A percentile compares a stretch with the other conserved stretches of the same genome.
These are phyloP conservation scores for Harpagus bidentatus DNA, from an alignment of 2,113 vertebrate genomes.

Conservation along the genomic window DNA sequence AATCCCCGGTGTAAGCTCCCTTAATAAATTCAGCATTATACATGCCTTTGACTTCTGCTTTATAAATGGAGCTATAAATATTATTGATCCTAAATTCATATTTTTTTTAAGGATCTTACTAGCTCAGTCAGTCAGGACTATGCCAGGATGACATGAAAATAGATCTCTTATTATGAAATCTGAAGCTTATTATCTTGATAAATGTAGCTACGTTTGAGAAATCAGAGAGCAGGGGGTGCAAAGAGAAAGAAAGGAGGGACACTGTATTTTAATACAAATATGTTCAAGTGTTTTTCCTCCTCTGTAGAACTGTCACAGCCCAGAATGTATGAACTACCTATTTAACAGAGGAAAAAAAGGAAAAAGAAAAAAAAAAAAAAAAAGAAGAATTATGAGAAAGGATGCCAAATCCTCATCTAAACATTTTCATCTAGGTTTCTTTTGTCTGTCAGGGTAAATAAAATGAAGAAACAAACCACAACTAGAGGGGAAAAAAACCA, in stretches of 20 bases:
- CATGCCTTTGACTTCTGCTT: slow-evolving; percentile 18
- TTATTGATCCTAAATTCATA: slow-evolving; percentile 37
- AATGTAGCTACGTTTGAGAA: neutral
- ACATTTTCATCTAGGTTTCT: slow-evolving; percentile 5
- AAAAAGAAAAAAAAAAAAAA: neutral
- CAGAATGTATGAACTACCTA: neutral
- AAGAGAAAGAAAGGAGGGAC: neutral
- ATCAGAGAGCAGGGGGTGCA: neutral
- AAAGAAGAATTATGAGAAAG: neutral
- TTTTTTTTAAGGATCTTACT: slow-evolving; percentile 19
- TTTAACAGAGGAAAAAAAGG: neutral
- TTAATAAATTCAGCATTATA: slow-evolving; percentile 15
- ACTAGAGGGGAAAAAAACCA: neutral
- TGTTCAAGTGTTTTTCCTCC: neutral
- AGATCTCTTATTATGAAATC: neutral
- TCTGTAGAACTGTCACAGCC: neutral
- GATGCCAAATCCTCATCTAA: slow-evolving; percentile 38
- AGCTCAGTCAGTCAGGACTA: neutral
- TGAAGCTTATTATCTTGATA: slow-evolving; percentile 35
- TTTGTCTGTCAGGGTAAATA: slow-evolving; percentile 63
- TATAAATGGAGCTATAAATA: slow-evolving; percentile 38
- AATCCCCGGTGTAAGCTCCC: neutral
- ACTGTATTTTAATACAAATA: neutral
- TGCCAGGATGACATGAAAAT: slow-evolving; percentile 8
- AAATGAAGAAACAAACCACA: slow-evolving; percentile 48